A percentile compares a stretch with the other conserved stretches of the same genome.
Evolutionary conservation across 2,888 invertebrate species (phyloP).

Genomic region (Phytoseiulus persimilis): DNA sequence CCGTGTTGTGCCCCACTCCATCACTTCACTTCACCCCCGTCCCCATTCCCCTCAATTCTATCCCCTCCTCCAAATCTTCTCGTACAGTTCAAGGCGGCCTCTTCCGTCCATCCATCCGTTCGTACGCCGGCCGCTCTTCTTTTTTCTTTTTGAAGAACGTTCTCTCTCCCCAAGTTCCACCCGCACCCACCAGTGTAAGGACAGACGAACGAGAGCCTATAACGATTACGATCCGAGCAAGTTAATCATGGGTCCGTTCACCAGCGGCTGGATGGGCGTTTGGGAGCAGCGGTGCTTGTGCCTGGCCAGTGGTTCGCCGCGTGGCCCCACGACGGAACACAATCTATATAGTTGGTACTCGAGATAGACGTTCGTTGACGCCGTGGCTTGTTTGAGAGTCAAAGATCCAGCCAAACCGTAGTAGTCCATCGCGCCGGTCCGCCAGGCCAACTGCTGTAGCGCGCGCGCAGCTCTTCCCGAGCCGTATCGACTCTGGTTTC

Average conservation of each 20-base stretch:
- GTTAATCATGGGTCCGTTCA: not conserved
- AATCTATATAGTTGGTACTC: not conserved
- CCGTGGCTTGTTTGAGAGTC: not conserved
- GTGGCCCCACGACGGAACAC: not conserved
- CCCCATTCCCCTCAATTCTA: not conserved
- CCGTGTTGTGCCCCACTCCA: not conserved
- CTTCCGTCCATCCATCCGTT: not conserved
- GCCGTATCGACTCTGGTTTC: not conserved
- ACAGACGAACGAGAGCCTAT: not conserved
- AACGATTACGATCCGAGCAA: not conserved
- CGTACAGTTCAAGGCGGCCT: not conserved
- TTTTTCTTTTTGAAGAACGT: not conserved
- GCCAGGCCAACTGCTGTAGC: too few species aligned
- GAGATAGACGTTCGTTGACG: constrained; percentile 5
- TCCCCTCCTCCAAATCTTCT: not conserved
- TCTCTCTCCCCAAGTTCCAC: not conserved
- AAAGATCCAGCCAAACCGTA: not conserved
- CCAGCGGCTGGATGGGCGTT: not conserved
- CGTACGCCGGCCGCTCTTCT: not conserved
- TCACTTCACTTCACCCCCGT: constrained; percentile 5
- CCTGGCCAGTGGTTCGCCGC: not conserved
- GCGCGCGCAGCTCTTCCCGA: not conserved
- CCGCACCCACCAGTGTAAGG: not conserved
- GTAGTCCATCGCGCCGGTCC: too few species aligned
- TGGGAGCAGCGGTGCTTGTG: not conserved